Evolutionary conservation across 2,113 vertebrate species (phyloP).

Genomic region (Tupaia tana): DNA sequence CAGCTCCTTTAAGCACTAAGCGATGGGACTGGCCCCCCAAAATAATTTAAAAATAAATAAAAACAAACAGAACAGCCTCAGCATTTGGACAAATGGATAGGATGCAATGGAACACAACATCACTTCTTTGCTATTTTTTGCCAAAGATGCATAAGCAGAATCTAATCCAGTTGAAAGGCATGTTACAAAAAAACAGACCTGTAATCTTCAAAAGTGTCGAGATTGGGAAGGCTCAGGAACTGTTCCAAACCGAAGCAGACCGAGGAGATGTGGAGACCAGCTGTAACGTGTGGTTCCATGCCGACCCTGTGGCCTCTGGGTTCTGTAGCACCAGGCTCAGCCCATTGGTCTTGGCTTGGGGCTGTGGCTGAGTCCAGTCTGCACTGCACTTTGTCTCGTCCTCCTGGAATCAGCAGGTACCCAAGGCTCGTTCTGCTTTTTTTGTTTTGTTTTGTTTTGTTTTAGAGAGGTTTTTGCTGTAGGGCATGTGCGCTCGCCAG

Average conservation of each 20-base stretch:
- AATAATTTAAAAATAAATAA: too few relatives aligned
- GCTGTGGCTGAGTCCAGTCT: background rate
- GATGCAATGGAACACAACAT: background rate
- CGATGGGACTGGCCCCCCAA: too few relatives aligned
- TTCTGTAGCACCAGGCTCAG: background rate
- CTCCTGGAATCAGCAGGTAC: background rate
- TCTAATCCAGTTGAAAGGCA: background rate
- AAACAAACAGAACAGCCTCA: background rate
- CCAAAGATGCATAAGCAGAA: background rate
- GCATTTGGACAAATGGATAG: background rate
- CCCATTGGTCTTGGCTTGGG: background rate
- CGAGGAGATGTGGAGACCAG: background rate
- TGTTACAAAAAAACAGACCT: background rate
- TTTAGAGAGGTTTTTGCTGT: too few relatives aligned
- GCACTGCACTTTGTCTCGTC: background rate
- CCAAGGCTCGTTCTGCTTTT: background rate
- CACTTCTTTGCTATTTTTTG: background rate
- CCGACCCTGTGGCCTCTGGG: background rate
- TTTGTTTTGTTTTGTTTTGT: too few relatives aligned
- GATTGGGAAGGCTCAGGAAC: background rate
- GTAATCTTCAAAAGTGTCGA: background rate
- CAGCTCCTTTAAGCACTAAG: too few relatives aligned
- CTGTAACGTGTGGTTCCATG: background rate
- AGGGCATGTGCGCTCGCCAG: too few relatives aligned
- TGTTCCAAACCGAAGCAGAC: background rate